Conservation (phyloP, 2,797 vertebrate genomes). For the Falco biarmicus region DNA sequence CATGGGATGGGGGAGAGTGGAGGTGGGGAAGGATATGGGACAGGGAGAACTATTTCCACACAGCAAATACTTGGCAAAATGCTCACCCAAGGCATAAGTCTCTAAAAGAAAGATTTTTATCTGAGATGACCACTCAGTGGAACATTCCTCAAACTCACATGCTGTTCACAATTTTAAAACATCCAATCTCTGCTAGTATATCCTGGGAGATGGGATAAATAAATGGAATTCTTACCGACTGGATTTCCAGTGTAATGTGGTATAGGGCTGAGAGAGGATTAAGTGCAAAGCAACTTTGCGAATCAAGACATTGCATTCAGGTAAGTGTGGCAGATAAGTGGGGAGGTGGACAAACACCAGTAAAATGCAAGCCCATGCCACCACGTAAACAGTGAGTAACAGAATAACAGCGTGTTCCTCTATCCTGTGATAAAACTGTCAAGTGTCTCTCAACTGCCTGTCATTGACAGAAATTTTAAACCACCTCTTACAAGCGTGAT, state of each 20-base stretch:
- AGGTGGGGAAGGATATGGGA: not conserved
- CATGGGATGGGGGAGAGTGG: not conserved
- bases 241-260: not conserved
- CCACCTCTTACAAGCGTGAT: not conserved
- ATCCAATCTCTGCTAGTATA: not conserved
- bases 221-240: not conserved
- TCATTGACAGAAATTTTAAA: not conserved
- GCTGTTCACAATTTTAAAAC: not conserved
- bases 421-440: slow-evolving; percentile 7
- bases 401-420: not conserved
- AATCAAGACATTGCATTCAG: not conserved
- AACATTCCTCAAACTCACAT: not conserved
- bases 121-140: not conserved
- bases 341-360: not conserved
- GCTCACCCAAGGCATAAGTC: not conserved
- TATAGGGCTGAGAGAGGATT: not conserved
- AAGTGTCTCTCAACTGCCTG: not conserved
- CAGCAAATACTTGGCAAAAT: not conserved
- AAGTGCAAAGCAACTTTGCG: not conserved
- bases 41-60: not conserved
- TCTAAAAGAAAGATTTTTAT: not conserved
- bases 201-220: not conserved
- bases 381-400: not conserved
- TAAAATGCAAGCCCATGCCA: not conserved
- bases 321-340: not conserved